Evolutionary conservation across 2,888 invertebrate genomes (phyloP).

Genomic region (Eurois occulta): DNA sequence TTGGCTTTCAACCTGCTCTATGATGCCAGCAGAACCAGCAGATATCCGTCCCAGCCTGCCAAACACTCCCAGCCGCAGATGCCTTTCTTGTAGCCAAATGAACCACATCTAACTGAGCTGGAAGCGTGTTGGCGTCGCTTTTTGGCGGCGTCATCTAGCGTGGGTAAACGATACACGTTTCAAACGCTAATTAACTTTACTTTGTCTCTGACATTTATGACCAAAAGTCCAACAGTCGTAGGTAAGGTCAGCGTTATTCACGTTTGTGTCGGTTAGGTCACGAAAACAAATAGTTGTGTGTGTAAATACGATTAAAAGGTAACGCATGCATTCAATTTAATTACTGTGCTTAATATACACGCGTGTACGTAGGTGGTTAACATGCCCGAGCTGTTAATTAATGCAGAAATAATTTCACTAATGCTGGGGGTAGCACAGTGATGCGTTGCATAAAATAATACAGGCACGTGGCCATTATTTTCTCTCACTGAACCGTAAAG

Average conservation of each 20-base stretch:
- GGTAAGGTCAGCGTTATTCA: slow-evolving; percentile 14
- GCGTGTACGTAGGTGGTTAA: slow-evolving; percentile 10
- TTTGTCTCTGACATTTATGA: slow-evolving; percentile 53
- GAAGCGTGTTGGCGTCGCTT: slow-evolving; percentile 68
- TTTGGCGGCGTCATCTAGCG: slow-evolving; percentile 73
- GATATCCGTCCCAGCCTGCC: slow-evolving; percentile 76
- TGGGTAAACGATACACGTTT: slow-evolving; percentile 39
- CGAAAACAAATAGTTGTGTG: slow-evolving; percentile 18
- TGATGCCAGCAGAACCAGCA: slow-evolving; percentile 80
- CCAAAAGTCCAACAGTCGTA: slow-evolving; percentile 21
- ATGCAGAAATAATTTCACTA: slow-evolving; percentile 54
- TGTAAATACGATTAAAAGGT: slow-evolving; percentile 18
- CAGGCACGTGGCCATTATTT: slow-evolving; percentile 49
- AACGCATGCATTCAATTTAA: slow-evolving; percentile 21
- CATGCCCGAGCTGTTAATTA: slow-evolving; percentile 32
- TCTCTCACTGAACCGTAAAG: slow-evolving; percentile 48
- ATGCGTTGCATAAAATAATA: slow-evolving; percentile 46
- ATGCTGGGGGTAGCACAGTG: slow-evolving; percentile 34
- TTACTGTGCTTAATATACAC: slow-evolving; percentile 19
- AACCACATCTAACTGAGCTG: slow-evolving; percentile 77
- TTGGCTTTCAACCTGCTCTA: slow-evolving; percentile 75
- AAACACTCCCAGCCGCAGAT: slow-evolving; percentile 77
- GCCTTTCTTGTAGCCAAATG: slow-evolving; percentile 79
- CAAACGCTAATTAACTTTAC: slow-evolving; percentile 57
- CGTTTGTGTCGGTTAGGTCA: slow-evolving; percentile 1